Evolutionary conservation across 64 coral and sea anemone species (phyloP).

Genomic region (Astreopora myriophthalma): DNA sequence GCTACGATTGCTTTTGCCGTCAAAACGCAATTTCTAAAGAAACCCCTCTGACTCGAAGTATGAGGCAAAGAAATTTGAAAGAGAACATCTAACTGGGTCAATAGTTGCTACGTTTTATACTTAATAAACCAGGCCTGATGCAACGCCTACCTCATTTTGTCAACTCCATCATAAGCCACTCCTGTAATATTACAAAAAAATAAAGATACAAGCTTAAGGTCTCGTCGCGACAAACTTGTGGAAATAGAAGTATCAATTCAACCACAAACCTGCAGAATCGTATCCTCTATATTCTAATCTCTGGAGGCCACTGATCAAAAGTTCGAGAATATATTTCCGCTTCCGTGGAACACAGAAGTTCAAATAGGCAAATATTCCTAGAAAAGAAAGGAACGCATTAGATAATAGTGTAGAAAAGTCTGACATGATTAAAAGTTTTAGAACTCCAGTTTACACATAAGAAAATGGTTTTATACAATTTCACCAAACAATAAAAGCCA

Average conservation of each 20-base stretch:
- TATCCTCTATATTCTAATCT: conserved; percentile 96
- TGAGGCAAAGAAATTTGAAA: too few species aligned
- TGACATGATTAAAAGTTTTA: too few species aligned
- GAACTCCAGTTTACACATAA: too few species aligned
- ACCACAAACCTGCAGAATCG: conserved; percentile 91
- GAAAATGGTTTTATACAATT: too few species aligned
- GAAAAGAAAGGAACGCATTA: not conserved
- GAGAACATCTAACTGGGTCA: not conserved
- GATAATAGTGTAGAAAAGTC: too few species aligned
- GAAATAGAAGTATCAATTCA: not conserved
- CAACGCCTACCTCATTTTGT: conserved; percentile 68
- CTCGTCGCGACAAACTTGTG: too few species aligned
- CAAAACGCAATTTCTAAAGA: not conserved
- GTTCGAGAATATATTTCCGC: conserved; percentile 90
- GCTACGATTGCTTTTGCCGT: not conserved
- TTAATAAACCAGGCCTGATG: not conserved
- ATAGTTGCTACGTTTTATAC: not conserved
- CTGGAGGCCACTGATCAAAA: conserved; percentile 89
- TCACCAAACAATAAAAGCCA: too few species aligned
- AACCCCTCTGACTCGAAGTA: too few species aligned
- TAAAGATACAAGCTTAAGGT: too few species aligned
- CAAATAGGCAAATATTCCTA: conserved; percentile 97
- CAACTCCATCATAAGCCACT: conserved; percentile 81
- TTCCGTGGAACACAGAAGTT: conserved; percentile 98
- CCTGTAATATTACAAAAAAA: conserved; percentile 52